Evolutionary conservation across 1,140 invertebrate genomes (phyloP), one percentile per base, ranked within the genome.

Genomic region (Aporrectodea caliginosa): DNA sequence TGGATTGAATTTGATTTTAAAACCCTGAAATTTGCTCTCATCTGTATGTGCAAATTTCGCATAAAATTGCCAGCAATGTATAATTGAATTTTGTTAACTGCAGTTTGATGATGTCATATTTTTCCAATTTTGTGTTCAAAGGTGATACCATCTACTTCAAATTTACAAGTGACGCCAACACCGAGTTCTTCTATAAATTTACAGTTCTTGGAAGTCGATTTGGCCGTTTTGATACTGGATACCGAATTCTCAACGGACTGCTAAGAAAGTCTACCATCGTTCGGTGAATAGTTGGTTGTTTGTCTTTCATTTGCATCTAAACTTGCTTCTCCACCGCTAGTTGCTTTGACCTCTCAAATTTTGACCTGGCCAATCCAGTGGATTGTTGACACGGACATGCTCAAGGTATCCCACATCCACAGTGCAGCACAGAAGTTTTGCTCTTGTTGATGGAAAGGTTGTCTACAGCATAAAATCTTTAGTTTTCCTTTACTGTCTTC

Each of bases 201-300:
- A 87, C 84, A 2, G 85, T 87, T n/a, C 84, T 83, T 12, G 85
- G 85, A 32, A 85, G 86, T 27, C 84, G 83, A 22, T 80, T 84
- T 35, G 86, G 86, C 79, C 84, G 87, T 71, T 87, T 88, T 81
- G 84, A 87, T 75, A 88, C 87, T 34, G 87, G 87, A 69, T 84
- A 87, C 82, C 83, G 83, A 43, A 87, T 88, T 33, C 83, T 88
- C 0, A 83, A 86, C 79, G 80, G 82, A 71, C 83, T 88, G 16
- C 82, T 88, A 1, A 84, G 84, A 68, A 31, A 58, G 16, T 78
- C 80, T 22, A 22, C 33, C 31, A 69, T 73, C 0, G 33, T 34
- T 27, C 79, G 78, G 80, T 81, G 12, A 35, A 70, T 74, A 22
- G 27, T 77, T 22, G 22, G 16, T 58, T 58, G 16, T 27, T 22